Evolutionary conservation across 2,888 invertebrate genomes (phyloP).

Genomic region (Acleris emargana): DNA sequence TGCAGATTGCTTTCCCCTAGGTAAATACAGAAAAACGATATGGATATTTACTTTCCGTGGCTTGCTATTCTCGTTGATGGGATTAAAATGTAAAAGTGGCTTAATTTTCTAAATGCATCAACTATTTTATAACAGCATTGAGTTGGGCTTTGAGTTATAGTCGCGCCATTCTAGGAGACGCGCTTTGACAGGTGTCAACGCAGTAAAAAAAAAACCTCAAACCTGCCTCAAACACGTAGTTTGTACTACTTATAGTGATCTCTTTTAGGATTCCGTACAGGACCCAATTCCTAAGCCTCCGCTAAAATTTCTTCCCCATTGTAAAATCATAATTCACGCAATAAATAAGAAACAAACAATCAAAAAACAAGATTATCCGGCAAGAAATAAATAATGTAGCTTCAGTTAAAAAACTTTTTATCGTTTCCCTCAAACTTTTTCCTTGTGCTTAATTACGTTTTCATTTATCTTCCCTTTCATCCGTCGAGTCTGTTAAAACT

Average conservation of each 20-base stretch:
- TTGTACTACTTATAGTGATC: too few species aligned
- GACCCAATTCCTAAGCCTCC: background rate
- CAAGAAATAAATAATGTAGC: constrained; percentile 72
- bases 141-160: too few species aligned
- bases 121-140: background rate
- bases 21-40: constrained; percentile 38
- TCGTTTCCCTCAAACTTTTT: constrained; percentile 70
- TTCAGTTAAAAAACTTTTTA: constrained; percentile 68
- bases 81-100: constrained; percentile 4
- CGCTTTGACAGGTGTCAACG: too few species aligned
- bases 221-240: too few species aligned
- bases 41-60: constrained; percentile 8
- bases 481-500: constrained; percentile 50
- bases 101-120: background rate
- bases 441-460: constrained; percentile 77
- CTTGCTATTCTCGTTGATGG: background rate
- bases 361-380: constrained; percentile 66
- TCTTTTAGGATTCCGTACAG: background rate
- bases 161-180: too few species aligned
- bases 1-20: constrained; percentile 50
- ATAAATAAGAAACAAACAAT: constrained; percentile 50
- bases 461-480: constrained; percentile 74
- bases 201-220: too few species aligned
- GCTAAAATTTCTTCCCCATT: background rate
- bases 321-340: background rate